Percentiles rank a stretch among this genome's conserved stretches.
These are phyloP conservation scores for Plodia interpunctella DNA, from an alignment of 1,140 invertebrate genomes.

Conservation along the genomic window DNA sequence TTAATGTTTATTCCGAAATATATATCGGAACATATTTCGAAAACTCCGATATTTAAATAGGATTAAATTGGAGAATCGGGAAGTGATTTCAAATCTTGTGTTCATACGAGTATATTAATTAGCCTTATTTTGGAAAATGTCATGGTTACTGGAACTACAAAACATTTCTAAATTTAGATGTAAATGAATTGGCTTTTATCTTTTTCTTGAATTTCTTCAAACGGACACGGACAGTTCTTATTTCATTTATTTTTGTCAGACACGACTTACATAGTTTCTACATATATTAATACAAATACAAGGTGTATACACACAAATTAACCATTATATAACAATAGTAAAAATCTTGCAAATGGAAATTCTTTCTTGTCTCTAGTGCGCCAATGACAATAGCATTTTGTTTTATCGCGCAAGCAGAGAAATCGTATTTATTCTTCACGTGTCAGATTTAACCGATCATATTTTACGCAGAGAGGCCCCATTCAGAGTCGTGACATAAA, in stretches of 20 bases:
- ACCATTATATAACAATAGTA: neutral
- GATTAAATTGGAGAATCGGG: too few species aligned
- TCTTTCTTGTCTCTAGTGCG: neutral
- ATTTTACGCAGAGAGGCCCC: slow-evolving; percentile 26
- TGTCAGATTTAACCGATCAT: slow-evolving; percentile 32
- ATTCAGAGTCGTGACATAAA: slow-evolving; percentile 27
- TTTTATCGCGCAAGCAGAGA: slow-evolving; percentile 26
- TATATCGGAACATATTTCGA: too few species aligned
- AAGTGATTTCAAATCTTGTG: too few species aligned
- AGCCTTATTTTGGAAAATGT: too few species aligned
- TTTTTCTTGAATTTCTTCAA: too few species aligned
- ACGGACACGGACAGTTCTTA: too few species aligned
- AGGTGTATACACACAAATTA: neutral
- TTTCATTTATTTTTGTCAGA: too few species aligned
- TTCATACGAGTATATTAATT: too few species aligned
- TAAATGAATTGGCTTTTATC: too few species aligned
- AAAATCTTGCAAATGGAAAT: neutral
- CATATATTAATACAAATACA: neutral
- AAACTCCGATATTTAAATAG: too few species aligned
- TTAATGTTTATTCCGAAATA: neutral
- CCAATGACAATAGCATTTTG: slow-evolving; percentile 22
- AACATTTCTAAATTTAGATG: too few species aligned
- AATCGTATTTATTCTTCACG: slow-evolving; percentile 30
- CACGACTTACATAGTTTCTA: neutral
- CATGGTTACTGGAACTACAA: too few species aligned